These are phyloP conservation scores for Nothoprocta pentlandii DNA, from an alignment of 2,113 vertebrate species.

Conservation along the genomic window DNA sequence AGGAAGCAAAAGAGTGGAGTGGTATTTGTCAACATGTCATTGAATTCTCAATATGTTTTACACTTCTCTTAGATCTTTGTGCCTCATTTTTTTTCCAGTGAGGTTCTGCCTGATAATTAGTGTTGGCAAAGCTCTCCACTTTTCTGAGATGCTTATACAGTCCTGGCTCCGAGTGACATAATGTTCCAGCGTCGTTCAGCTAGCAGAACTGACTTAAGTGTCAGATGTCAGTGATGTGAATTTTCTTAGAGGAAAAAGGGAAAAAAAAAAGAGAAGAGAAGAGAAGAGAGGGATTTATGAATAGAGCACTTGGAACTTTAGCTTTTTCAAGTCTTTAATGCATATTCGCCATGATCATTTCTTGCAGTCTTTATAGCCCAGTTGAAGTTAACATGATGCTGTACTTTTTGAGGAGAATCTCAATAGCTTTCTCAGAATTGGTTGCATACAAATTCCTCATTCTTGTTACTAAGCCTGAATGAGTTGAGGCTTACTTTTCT, in stretches of 20 bases:
- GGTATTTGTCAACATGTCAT: slow-evolving; percentile 68
- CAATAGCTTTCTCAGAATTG: neutral
- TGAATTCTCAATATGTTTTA: slow-evolving; percentile 45
- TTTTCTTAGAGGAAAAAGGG: neutral
- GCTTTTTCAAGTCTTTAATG: neutral
- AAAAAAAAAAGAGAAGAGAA: neutral
- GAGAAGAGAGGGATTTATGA: neutral
- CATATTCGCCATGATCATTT: neutral
- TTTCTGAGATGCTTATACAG: slow-evolving; percentile 34
- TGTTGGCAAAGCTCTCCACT: slow-evolving; percentile 52
- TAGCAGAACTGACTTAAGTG: neutral
- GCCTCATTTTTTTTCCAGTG: slow-evolving; percentile 67
- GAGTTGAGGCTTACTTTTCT: neutral
- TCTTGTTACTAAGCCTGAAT: neutral
- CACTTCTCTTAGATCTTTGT: slow-evolving; percentile 36
- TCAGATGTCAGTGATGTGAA: neutral
- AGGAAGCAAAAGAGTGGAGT: slow-evolving; percentile 61
- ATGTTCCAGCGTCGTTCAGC: slow-evolving; percentile 30
- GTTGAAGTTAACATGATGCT: neutral
- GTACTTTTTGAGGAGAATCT: neutral
- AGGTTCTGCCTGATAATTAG: slow-evolving; percentile 44
- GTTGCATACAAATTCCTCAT: neutral
- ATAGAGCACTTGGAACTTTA: neutral
- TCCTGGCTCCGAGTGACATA: neutral
- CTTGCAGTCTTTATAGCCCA: neutral